Conservation (phyloP, 2,113 vertebrate genomes). For the Pelmatolapia mariae region DNA sequence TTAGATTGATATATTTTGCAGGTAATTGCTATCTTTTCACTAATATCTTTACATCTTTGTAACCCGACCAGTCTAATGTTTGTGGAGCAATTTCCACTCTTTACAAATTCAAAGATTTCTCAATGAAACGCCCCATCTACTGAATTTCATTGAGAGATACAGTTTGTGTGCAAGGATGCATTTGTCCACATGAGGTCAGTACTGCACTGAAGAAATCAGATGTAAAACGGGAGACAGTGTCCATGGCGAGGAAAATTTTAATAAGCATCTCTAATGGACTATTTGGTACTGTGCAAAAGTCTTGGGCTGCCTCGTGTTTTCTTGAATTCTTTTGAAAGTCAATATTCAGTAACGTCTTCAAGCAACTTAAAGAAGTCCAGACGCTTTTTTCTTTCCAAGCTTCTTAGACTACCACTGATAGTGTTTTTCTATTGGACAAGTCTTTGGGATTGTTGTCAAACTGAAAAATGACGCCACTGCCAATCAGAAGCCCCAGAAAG, state of each 20-base stretch:
- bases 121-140: conserved; percentile 1
- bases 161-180: background rate
- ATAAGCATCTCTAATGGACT: background rate
- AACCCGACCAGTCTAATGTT: background rate
- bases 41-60: background rate
- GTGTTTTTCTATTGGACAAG: background rate
- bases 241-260: background rate
- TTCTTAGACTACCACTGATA: background rate
- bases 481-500: background rate
- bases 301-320: background rate
- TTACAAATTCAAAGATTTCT: background rate
- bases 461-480: background rate
- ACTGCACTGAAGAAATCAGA: background rate
- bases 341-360: background rate
- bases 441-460: background rate
- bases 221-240: background rate
- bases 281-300: background rate
- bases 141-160: conserved; percentile 4
- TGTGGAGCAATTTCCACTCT: background rate
- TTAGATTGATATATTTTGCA: background rate
- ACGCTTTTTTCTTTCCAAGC: background rate
- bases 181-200: conserved; percentile 66
- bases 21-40: background rate
- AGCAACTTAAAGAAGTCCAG: background rate
- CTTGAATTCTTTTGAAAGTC: background rate